Evolutionary conservation across 1,140 invertebrate species (phyloP).

Genomic region (Cydia strobilella): DNA sequence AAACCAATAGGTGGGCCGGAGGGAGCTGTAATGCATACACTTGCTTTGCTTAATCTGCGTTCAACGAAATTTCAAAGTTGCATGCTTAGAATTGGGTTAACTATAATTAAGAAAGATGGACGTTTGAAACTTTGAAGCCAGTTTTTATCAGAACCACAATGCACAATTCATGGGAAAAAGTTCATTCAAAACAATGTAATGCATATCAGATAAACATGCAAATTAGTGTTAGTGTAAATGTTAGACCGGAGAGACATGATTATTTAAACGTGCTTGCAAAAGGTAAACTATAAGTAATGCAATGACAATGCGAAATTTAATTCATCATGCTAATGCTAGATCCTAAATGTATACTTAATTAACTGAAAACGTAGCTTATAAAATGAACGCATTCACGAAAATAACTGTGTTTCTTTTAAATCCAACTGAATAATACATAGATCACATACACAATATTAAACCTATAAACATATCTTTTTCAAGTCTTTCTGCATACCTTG

Average conservation of each 20-base stretch:
- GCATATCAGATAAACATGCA: constrained; percentile 19
- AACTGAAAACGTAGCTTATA: constrained; percentile 14
- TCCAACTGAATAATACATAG: constrained; percentile 25
- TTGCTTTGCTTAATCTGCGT: constrained; percentile 20
- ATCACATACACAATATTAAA: constrained; percentile 37
- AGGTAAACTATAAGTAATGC: constrained; percentile 2
- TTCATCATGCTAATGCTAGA: constrained; percentile 19
- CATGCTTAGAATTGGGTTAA: constrained; percentile 4
- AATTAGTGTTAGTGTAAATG: constrained; percentile 5
- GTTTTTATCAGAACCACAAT: neutral
- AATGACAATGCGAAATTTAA: neutral
- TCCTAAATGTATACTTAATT: constrained; percentile 4
- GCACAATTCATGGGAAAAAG: constrained; percentile 15
- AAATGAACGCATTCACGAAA: constrained; percentile 25
- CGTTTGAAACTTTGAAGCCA: neutral
- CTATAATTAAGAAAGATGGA: neutral
- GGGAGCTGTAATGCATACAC: constrained; percentile 83
- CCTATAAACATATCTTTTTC: constrained; percentile 33
- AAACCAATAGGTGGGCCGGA: constrained; percentile 94
- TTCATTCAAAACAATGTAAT: neutral
- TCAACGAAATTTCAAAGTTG: neutral
- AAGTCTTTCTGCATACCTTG: constrained; percentile 74
- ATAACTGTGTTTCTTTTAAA: constrained; percentile 4
- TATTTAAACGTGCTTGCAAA: constrained; percentile 9
- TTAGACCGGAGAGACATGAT: neutral